Conservation (phyloP, 2,797 vertebrate species). For the Sylvilagus floridanus region DNA sequence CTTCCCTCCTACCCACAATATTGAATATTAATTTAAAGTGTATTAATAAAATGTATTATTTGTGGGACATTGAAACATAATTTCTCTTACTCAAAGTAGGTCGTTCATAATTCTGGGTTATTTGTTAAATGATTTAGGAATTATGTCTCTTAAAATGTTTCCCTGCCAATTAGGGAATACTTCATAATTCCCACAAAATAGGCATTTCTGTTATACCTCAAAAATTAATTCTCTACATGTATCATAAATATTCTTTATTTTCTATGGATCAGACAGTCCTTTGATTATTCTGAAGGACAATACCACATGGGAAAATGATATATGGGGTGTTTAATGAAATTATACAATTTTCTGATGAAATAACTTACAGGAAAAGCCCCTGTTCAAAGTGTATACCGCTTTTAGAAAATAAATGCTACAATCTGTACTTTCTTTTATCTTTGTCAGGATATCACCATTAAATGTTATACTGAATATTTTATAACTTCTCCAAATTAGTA, state of each 20-base stretch:
- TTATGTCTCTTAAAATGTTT: not conserved
- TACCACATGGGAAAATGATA: not conserved
- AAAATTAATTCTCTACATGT: not conserved
- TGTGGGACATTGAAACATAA: not conserved
- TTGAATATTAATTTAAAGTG: constrained; percentile 11
- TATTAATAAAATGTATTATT: constrained; percentile 20
- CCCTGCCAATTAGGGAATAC: not conserved
- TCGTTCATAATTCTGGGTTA: constrained; percentile 2
- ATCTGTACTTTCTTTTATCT: not conserved
- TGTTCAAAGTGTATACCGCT: not conserved
- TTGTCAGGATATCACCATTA: not conserved
- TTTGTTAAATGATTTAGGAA: constrained; percentile 14
- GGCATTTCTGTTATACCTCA: not conserved
- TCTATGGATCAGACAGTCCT: not conserved
- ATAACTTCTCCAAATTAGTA: constrained; percentile 19
- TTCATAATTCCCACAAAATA: constrained; percentile 17
- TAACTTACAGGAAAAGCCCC: not conserved
- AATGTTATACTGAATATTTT: not conserved
- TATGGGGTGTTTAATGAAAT: not conserved
- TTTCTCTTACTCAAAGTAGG: constrained; percentile 32
- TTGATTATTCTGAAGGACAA: constrained; percentile 9
- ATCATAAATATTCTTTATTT: not conserved
- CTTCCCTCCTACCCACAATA: too few species aligned
- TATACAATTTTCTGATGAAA: not conserved
- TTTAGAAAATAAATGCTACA: not conserved